Evolutionary conservation across 2,113 vertebrate species (phyloP), one percentile per base, ranked within the genome.

Genomic region (Isurus oxyrinchus): DNA sequence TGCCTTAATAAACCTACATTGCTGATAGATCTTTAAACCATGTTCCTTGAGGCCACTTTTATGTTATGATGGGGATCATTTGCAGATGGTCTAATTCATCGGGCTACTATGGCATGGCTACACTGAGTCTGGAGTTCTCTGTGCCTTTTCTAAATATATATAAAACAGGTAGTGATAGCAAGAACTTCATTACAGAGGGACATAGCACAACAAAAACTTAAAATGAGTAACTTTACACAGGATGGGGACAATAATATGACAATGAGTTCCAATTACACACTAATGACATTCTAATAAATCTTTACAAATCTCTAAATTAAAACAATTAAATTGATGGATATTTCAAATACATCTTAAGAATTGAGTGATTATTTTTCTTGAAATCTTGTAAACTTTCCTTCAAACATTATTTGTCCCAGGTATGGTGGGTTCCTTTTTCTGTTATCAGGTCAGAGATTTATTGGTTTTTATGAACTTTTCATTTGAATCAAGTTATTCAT

Each of bases 21-120:
- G 55, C 88, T 91, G 55, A 91, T 61, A 91, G 88, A 63, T 94
- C 59, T 94, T 94, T 35, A n/a, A 94, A 61, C 40, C 90, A 94
- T 63, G 14, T 35, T 59, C 53, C 88, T n/a, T 57, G 55, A 91
- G 53, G 27, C 55, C 31, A 59, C 55, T 90, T 57, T 55, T 90
- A 35, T 61, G 53, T 91, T 61, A 35, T 59, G 27, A 61, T 91
- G 88, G 53, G 55, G 88, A 59, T 91, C 25, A n/a, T 59, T 59
- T 84, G 81, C 81, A 84, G 81, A 84, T 84, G 81, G 53, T 55
- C 87, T 90, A 55, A 53, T 31, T 90, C 53, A 90, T 31, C 25
- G 31, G 25, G 19, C 25, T 0, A 27, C 87, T 57, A 57, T 57
- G 53, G 87, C 87, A 57, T 21, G 81, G 81, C 81, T 84, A 84